Percentiles rank a stretch among this genome's conserved stretches.
Conservation (phyloP, 2,113 vertebrate genomes). For the Gulo gulo region DNA sequence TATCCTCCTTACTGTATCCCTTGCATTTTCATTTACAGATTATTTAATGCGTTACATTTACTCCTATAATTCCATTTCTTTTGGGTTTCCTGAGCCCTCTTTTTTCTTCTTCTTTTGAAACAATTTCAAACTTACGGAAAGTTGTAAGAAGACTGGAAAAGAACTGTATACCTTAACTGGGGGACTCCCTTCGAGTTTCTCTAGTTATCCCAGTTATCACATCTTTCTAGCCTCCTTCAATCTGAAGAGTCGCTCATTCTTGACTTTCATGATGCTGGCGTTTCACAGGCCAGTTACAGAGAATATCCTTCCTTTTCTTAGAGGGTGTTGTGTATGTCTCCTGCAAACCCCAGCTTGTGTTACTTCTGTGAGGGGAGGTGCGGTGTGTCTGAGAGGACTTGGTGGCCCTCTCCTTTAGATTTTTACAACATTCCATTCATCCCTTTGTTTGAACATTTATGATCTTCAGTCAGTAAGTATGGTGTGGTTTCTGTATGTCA, state of each 20-base stretch:
- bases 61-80: background rate
- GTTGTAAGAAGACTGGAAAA: background rate
- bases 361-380: background rate
- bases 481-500: background rate
- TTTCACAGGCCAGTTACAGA: background rate
- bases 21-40: background rate
- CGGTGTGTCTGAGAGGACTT: background rate
- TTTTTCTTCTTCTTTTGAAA: background rate
- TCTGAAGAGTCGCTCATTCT: background rate
- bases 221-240: background rate
- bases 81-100: background rate
- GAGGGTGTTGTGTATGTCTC: background rate
- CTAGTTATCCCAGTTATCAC: background rate
- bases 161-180: background rate
- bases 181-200: background rate
- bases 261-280: background rate
- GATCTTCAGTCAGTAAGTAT: background rate
- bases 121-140: background rate
- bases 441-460: background rate
- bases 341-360: background rate
- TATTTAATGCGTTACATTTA: background rate
- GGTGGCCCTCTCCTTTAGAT: background rate
- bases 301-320: background rate
- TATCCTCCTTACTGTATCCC: background rate
- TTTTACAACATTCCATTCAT: background rate